Evolutionary conservation across 2,888 invertebrate genomes (phyloP).

Genomic region (Apamea epomidion): DNA sequence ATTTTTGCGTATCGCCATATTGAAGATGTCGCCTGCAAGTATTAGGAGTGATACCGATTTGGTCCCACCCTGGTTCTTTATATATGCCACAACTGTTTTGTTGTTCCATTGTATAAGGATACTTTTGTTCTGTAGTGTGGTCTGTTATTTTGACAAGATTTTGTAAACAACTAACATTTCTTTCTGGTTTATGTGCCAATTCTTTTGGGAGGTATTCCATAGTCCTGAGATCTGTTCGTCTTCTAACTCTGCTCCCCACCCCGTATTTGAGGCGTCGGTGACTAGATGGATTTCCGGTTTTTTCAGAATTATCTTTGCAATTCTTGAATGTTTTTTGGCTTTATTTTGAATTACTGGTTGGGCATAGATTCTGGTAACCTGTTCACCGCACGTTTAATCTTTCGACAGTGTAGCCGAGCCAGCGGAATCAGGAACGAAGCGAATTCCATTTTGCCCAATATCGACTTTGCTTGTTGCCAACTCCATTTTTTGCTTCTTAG

Average conservation of each 20-base stretch:
- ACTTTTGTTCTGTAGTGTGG: constrained; percentile 3
- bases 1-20: neutral
- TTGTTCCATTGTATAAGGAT: constrained; percentile 3
- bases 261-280: constrained; percentile 4
- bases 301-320: constrained; percentile 5
- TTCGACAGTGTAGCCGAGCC: neutral
- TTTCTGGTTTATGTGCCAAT: constrained; percentile 6
- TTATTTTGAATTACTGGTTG: neutral
- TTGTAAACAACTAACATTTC: constrained; percentile 4
- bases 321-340: neutral
- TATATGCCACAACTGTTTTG: neutral
- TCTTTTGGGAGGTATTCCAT: neutral
- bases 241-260: constrained; percentile 12
- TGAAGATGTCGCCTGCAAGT: constrained; percentile 2
- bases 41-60: neutral
- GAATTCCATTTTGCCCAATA: constrained; percentile 17
- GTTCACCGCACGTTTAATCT: constrained; percentile 3
- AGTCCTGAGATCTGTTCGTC: constrained; percentile 1
- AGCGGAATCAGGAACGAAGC: constrained; percentile 2
- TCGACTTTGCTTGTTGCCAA: constrained; percentile 2
- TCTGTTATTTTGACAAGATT: neutral
- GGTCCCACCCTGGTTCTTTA: constrained; percentile 6
- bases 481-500: neutral
- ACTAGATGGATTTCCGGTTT: neutral
- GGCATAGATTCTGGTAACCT: neutral